These are phyloP conservation scores for Pachycephus smyrnensis DNA, from an alignment of 2,888 invertebrate genomes.

Conservation along the genomic window DNA sequence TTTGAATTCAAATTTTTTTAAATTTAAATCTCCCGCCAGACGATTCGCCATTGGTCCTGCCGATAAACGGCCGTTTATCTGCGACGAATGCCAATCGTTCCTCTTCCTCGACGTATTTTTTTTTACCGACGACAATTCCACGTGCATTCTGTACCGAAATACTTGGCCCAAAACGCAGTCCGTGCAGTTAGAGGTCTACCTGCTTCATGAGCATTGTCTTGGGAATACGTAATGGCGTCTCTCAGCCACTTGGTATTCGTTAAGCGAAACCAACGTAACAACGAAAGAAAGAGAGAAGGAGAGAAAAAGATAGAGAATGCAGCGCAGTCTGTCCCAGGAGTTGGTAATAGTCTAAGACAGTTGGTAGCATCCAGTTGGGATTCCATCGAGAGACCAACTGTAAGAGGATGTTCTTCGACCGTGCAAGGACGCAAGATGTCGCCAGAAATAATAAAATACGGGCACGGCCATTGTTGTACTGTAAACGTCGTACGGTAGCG, in stretches of 20 bases:
- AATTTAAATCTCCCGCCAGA: no score
- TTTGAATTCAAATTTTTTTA: no score
- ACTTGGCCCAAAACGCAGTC: background rate
- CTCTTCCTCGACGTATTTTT: no score
- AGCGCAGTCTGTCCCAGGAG: background rate
- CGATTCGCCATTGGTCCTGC: no score
- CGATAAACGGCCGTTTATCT: no score
- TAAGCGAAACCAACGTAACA: background rate
- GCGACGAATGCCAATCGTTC: no score
- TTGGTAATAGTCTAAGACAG: background rate
- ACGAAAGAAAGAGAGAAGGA: background rate
- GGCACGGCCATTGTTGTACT: background rate
- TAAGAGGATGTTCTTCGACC: background rate
- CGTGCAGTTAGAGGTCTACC: background rate
- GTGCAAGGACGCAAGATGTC: background rate
- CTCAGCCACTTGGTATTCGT: background rate
- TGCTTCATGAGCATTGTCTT: background rate
- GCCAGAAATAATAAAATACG: background rate
- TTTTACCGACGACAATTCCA: background rate
- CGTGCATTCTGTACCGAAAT: background rate
- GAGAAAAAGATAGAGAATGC: background rate
- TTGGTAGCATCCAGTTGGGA: background rate
- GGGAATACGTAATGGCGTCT: background rate
- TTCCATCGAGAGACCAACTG: background rate
- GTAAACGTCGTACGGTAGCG: no score